A percentile compares a stretch with the other conserved stretches of the same genome.
phyloP scores from a whole-genome alignment of 2,113 vertebrate species.

The Todiramphus chloris region DNA sequence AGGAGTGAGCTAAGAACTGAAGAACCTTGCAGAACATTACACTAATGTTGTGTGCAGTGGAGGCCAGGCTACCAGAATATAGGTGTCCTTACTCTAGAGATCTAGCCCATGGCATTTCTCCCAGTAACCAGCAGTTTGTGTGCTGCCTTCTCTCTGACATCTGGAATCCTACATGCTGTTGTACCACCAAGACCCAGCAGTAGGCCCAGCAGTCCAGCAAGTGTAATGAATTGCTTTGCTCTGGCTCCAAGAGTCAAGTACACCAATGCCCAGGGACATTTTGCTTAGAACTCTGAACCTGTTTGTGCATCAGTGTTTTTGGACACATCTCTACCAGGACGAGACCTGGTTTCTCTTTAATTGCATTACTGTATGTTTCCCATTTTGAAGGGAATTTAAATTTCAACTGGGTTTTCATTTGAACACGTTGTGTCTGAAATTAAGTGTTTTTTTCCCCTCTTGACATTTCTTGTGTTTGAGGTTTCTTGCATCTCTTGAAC shows the following conservation, averaged over 20 bases:
- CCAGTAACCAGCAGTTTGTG: conserved; percentile 13
- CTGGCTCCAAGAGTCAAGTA: conserved; percentile 70
- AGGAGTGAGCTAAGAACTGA: conserved; percentile 61
- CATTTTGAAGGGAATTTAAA: conserved; percentile 61
- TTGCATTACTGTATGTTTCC: conserved; percentile 60
- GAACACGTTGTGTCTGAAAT: conserved; percentile 60
- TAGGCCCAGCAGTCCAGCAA: conserved; percentile 47
- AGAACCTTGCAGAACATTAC: conserved; percentile 55
- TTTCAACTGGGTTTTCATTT: conserved; percentile 60
- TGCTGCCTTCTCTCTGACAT: conserved; percentile 42
- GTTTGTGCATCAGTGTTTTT: conserved; percentile 58
- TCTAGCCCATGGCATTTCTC: neutral
- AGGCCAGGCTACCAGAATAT: conserved; percentile 28
- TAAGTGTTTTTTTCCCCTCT: conserved; percentile 30
- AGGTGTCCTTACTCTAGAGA: conserved; percentile 32
- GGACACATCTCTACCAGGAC: conserved; percentile 25
- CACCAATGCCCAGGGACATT: conserved; percentile 68
- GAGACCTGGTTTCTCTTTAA: conserved; percentile 58
- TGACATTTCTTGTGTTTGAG: conserved; percentile 69
- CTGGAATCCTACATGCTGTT: conserved; percentile 37
- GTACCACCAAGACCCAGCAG: conserved; percentile 1
- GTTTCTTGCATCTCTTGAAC: conserved; percentile 67
- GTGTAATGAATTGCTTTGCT: conserved; percentile 65
- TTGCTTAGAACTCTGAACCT: conserved; percentile 70
- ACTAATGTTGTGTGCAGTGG: neutral